A percentile compares a stretch with the other conserved stretches of the same genome.
Evolutionary conservation across 2,113 vertebrate species (phyloP).

Genomic region (Triplophysa tibetana): DNA sequence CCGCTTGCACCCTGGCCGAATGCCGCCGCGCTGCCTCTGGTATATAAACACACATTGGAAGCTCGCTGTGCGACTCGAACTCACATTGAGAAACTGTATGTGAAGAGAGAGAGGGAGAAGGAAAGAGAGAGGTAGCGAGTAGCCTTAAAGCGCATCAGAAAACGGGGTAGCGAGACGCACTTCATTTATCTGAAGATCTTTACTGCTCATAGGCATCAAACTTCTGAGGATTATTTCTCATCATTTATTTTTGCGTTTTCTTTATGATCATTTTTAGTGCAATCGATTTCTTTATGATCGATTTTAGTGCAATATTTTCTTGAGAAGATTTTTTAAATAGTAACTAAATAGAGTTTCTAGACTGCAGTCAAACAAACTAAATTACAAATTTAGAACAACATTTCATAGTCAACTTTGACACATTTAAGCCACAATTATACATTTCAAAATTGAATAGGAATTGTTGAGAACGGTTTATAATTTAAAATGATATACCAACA

Average conservation of each 20-base stretch:
- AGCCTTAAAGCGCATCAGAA: conserved; percentile 46
- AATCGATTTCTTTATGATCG: conserved; percentile 42
- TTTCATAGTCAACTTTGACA: conserved; percentile 60
- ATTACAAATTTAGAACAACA: conserved; percentile 53
- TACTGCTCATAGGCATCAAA: conserved; percentile 51
- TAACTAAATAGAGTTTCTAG: not conserved
- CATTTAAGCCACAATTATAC: conserved; percentile 51
- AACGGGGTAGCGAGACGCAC: conserved; percentile 56
- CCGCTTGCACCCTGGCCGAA: conserved; percentile 68
- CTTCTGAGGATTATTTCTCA: conserved; percentile 57
- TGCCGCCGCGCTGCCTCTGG: conserved; percentile 79
- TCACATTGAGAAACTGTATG: conserved; percentile 74
- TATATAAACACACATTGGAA: conserved; percentile 92
- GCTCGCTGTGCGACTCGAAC: conserved; percentile 75
- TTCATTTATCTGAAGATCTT: conserved; percentile 55
- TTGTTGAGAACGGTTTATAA: conserved; percentile 33
- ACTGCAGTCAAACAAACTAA: not conserved
- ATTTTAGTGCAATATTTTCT: conserved; percentile 28
- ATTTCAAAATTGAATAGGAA: conserved; percentile 7
- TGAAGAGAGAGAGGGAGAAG: conserved; percentile 51
- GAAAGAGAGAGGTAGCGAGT: conserved; percentile 36
- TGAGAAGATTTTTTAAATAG: not conserved
- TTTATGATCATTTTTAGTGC: conserved; percentile 38
- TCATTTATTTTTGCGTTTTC: conserved; percentile 49
- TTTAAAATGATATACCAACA: conserved; percentile 58